Evolutionary conservation across 2,797 vertebrate genomes (phyloP).

Genomic region (Toxotes lorentzi): DNA sequence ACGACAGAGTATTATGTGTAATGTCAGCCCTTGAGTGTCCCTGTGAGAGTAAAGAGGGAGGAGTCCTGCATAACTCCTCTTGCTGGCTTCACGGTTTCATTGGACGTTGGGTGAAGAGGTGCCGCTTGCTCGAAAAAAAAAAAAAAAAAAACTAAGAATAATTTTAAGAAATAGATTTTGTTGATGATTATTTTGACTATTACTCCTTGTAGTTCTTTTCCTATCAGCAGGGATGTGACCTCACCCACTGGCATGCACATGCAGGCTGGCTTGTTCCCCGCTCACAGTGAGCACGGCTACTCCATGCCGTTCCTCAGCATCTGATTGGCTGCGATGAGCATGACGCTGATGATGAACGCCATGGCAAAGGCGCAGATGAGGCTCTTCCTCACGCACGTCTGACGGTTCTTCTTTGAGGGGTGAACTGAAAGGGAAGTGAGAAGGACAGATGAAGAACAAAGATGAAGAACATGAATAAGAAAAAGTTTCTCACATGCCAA

Average conservation of each 20-base stretch:
- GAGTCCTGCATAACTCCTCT: slow-evolving; percentile 80
- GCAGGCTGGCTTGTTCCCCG: slow-evolving; percentile 78
- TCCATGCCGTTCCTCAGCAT: slow-evolving; percentile 99
- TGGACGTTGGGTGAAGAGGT: slow-evolving; percentile 49
- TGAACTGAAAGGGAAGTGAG: slow-evolving; percentile 76
- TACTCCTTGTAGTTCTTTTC: slow-evolving; percentile 62
- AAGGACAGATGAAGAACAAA: slow-evolving; percentile 3
- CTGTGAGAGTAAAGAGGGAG: slow-evolving; percentile 91
- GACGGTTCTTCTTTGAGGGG: slow-evolving; percentile 91
- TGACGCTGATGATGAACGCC: slow-evolving; percentile 99
- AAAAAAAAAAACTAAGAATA: slow-evolving; percentile 36
- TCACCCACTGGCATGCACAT: slow-evolving; percentile 91
- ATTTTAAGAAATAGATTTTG: slow-evolving; percentile 49
- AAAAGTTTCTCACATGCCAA: not conserved
- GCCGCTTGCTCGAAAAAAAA: slow-evolving; percentile 46
- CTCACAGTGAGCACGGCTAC: slow-evolving; percentile 88
- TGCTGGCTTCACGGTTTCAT: slow-evolving; percentile 87
- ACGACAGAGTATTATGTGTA: slow-evolving; percentile 74
- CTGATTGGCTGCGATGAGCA: slow-evolving; percentile 99
- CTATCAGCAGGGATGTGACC: slow-evolving; percentile 76
- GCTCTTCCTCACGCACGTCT: slow-evolving; percentile 97
- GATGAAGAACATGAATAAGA: not conserved
- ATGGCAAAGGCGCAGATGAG: slow-evolving; percentile 99
- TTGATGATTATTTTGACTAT: slow-evolving; percentile 26
- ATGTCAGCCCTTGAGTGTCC: slow-evolving; percentile 99